Conservation (phyloP, 2,888 invertebrate species). For the Chloromyia formosa region DNA sequence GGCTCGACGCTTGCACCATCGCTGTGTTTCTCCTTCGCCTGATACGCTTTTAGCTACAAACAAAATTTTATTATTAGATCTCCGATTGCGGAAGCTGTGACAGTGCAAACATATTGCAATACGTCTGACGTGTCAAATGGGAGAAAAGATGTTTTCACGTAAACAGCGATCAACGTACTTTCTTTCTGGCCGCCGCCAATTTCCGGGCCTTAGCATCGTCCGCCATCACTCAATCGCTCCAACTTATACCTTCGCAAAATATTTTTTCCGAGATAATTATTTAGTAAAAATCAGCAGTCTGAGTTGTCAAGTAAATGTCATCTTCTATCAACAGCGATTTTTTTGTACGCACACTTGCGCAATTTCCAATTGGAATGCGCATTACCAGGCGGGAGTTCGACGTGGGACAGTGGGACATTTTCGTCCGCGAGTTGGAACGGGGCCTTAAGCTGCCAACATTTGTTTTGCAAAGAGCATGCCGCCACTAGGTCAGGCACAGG, state of each 20-base stretch:
- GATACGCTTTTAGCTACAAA: conserved; percentile 51
- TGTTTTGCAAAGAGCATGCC: not conserved
- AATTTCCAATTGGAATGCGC: not conserved
- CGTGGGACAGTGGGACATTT: conserved; percentile 2
- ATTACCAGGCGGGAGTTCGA: not conserved
- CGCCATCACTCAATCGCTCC: conserved; percentile 41
- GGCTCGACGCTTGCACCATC: conserved; percentile 46
- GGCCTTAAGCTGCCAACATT: not conserved
- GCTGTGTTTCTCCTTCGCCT: conserved; percentile 47
- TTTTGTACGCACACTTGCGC: too few species aligned
- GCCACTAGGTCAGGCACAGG: too few species aligned
- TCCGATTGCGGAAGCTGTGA: not conserved
- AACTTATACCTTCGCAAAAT: not conserved
- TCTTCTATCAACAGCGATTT: too few species aligned
- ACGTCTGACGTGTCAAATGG: conserved; percentile 41
- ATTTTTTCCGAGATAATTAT: not conserved
- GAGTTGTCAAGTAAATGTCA: conserved; percentile 35
- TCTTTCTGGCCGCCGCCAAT: conserved; percentile 61
- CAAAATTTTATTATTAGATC: conserved; percentile 10
- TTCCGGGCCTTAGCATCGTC: conserved; percentile 61
- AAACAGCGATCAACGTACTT: not conserved
- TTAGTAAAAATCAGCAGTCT: conserved; percentile 12
- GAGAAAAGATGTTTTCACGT: not conserved
- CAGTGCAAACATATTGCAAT: conserved; percentile 21
- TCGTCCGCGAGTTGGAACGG: too few species aligned